These are phyloP conservation scores for Aleiodes alternator DNA, from an alignment of 2,888 invertebrate species.

Conservation along the genomic window DNA sequence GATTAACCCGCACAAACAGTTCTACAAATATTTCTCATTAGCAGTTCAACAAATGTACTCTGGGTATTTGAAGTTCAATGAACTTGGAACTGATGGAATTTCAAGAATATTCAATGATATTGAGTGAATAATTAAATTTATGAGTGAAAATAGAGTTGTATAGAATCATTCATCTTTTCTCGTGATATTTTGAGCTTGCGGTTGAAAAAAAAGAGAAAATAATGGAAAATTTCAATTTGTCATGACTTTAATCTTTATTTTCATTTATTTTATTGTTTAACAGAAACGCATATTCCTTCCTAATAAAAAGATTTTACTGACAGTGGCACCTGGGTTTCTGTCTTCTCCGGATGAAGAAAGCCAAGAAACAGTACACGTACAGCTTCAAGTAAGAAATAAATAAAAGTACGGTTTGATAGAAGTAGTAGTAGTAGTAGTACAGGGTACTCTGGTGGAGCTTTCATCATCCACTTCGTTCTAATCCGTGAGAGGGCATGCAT, in stretches of 20 bases:
- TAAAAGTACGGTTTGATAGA: conserved; percentile 1
- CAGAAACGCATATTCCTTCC: background rate
- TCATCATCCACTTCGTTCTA: conserved; percentile 64
- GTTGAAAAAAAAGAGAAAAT: too few species aligned
- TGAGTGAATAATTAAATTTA: too few species aligned
- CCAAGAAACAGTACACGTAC: conserved; percentile 16
- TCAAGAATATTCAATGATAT: too few species aligned
- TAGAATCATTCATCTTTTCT: too few species aligned
- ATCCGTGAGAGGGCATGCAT: conserved; percentile 54
- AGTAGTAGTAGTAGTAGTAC: background rate
- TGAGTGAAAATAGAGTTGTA: too few species aligned
- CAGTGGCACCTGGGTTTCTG: conserved; percentile 24
- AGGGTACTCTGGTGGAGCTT: conserved; percentile 51
- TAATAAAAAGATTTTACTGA: conserved; percentile 25
- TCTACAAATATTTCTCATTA: conserved; percentile 1
- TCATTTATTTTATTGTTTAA: conserved; percentile 8
- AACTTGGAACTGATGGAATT: too few species aligned
- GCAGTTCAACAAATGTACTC: background rate
- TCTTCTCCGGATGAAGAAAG: conserved; percentile 29
- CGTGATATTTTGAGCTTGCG: too few species aligned
- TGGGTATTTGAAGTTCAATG: background rate
- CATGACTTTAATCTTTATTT: background rate
- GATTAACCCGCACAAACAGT: conserved; percentile 18
- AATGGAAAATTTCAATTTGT: background rate
- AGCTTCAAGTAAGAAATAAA: conserved; percentile 32